Evolutionary conservation across 2,113 vertebrate species (phyloP).

Genomic region (Phyllostomus hastatus): DNA sequence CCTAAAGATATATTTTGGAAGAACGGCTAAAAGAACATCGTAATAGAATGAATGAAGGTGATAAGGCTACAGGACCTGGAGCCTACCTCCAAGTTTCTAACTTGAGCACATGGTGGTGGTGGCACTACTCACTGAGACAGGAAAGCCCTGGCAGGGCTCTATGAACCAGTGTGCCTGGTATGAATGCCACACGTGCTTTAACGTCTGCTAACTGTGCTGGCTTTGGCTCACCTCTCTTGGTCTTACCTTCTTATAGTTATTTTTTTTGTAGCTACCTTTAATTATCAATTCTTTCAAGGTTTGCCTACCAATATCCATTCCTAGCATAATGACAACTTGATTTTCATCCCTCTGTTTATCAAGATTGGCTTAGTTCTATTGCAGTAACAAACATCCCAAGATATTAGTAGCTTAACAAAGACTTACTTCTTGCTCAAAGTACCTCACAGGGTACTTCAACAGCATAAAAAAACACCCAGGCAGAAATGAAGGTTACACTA

Average conservation of each 20-base stretch:
- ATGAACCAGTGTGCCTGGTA: neutral
- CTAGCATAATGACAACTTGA: neutral
- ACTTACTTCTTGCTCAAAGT: neutral
- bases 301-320: neutral
- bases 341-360: neutral
- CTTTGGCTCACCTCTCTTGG: neutral
- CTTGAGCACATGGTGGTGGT: neutral
- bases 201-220: neutral
- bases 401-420: neutral
- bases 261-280: neutral
- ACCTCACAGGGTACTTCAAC: neutral
- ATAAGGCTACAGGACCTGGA: neutral
- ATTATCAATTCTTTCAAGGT: neutral
- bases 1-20: neutral
- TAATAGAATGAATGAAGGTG: neutral
- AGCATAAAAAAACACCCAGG: too few species aligned
- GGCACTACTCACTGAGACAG: neutral
- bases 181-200: neutral
- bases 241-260: neutral
- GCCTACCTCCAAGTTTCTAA: neutral
- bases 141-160: neutral
- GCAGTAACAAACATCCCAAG: neutral
- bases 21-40: neutral
- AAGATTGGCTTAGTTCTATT: neutral
- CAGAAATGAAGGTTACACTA: too few species aligned